Percentiles rank a stretch among this genome's conserved stretches.
These are phyloP conservation scores for Aphelinus atriplicis DNA, from an alignment of 1,140 invertebrate genomes.

Conservation along the genomic window DNA sequence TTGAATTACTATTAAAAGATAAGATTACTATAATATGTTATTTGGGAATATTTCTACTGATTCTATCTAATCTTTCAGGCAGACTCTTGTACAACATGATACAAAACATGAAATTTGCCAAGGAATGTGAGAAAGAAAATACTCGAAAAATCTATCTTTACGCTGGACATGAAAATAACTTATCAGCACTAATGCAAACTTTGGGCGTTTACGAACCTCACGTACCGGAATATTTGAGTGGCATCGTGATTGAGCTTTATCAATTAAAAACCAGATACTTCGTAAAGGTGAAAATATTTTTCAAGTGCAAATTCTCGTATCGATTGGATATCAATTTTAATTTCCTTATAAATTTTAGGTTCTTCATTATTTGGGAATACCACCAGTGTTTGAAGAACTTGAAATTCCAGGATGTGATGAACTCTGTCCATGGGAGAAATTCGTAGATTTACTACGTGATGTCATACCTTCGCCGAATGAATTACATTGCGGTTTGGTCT, in stretches of 20 bases:
- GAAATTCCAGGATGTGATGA: slow-evolving; percentile 36
- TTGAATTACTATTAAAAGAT: neutral
- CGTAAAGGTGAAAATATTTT: slow-evolving; percentile 43
- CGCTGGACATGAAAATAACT: slow-evolving; percentile 77
- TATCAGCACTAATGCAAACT: slow-evolving; percentile 73
- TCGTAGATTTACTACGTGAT: slow-evolving; percentile 31
- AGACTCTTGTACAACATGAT: slow-evolving; percentile 68
- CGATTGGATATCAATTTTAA: neutral
- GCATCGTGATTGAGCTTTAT: slow-evolving; percentile 58
- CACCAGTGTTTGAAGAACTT: slow-evolving; percentile 11
- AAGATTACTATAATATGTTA: neutral
- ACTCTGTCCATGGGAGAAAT: slow-evolving; percentile 40
- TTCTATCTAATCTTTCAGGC: slow-evolving; percentile 4
- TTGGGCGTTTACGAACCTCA: slow-evolving; percentile 72
- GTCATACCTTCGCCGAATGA: slow-evolving; percentile 42
- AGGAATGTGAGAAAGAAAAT: neutral
- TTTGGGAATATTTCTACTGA: neutral
- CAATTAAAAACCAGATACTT: slow-evolving; percentile 37
- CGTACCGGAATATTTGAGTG: slow-evolving; percentile 68
- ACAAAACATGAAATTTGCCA: slow-evolving; percentile 54
- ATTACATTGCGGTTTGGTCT: slow-evolving; percentile 31
- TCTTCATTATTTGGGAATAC: slow-evolving; percentile 40
- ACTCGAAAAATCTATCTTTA: slow-evolving; percentile 68
- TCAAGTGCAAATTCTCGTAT: neutral
- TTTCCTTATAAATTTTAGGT: slow-evolving; percentile 19